Evolutionary conservation across 1,140 invertebrate genomes (phyloP).

Genomic region (Octopus sinensis): DNA sequence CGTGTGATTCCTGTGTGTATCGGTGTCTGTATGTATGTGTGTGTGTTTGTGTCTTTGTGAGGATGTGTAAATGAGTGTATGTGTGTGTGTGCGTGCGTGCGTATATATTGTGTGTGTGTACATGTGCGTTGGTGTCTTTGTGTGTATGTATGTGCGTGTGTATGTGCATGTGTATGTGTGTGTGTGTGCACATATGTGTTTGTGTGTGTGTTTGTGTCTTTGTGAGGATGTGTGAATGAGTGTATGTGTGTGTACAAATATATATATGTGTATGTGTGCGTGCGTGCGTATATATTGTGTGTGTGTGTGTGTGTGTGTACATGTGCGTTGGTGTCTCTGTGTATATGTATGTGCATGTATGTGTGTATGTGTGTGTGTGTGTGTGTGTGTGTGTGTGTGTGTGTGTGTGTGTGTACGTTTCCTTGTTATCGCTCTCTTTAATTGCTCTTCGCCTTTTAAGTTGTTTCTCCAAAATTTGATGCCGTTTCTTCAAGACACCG

Average conservation of each 20-base stretch:
- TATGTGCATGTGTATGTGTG: background rate
- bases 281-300: no score
- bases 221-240: background rate
- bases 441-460: no score
- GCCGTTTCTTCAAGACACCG: no score
- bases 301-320: background rate
- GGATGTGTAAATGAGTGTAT: no score
- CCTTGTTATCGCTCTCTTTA: background rate
- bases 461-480: no score
- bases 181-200: no score
- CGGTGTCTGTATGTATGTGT: no score
- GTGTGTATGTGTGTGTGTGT: background rate
- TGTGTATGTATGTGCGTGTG: background rate
- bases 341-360: background rate
- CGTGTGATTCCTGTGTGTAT: no score
- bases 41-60: no score
- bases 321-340: background rate
- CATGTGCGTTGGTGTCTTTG: background rate
- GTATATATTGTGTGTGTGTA: background rate
- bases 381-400: background rate
- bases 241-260: background rate
- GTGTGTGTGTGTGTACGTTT: background rate
- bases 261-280: background rate
- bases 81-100: no score
- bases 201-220: no score